Conservation (phyloP, 2,113 vertebrate genomes). For the Drymodes brunneopygia region DNA sequence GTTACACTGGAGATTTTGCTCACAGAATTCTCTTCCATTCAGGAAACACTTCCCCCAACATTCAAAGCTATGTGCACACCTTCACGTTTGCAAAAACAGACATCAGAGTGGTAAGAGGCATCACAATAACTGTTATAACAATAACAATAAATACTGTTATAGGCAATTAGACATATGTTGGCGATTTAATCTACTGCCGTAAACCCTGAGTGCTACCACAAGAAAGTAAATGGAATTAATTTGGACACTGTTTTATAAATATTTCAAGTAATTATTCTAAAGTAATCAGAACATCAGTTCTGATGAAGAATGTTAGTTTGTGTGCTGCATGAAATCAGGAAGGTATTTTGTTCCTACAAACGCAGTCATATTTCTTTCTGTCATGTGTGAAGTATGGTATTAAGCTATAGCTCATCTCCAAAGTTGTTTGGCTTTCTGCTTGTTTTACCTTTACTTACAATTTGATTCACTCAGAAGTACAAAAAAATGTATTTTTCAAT, state of each 20-base stretch:
- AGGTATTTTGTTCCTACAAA: neutral
- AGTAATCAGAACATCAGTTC: constrained; percentile 7
- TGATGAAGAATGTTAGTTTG: constrained; percentile 4
- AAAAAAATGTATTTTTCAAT: neutral
- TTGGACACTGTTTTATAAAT: constrained; percentile 25
- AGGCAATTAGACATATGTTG: constrained; percentile 24
- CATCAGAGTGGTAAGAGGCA: neutral
- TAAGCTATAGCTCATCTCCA: neutral
- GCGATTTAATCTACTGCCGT: neutral
- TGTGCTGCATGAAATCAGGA: neutral
- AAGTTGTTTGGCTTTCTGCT: neutral
- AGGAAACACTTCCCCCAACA: neutral
- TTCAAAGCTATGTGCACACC: neutral
- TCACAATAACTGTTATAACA: neutral
- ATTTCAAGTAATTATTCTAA: constrained; percentile 36
- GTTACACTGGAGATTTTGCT: neutral
- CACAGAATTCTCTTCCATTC: neutral
- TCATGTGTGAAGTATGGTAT: neutral
- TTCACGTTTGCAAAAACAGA: neutral
- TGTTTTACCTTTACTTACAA: neutral
- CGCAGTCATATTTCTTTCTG: neutral
- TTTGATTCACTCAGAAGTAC: neutral
- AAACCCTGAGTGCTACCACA: neutral
- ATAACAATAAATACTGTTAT: neutral
- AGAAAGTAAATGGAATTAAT: constrained; percentile 47